phyloP scores from a whole-genome alignment of 2,113 vertebrate species.

The Ailuropoda melanoleuca region DNA sequence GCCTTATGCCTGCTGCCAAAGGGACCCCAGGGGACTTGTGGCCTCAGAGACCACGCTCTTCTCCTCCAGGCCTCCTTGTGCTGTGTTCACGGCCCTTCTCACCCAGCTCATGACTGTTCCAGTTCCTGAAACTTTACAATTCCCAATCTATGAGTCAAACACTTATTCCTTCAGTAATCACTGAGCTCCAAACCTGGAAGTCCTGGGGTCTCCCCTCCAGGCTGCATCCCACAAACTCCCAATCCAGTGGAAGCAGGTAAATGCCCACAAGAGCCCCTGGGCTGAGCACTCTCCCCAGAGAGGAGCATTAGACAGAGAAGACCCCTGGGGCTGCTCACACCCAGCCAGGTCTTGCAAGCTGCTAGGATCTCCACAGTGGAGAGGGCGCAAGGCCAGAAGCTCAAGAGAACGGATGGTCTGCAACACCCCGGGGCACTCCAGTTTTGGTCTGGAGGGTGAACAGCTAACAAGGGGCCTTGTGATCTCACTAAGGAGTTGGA shows the following conservation, averaged over 20 bases:
- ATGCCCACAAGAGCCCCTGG: neutral
- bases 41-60: neutral
- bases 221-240: neutral
- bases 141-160: neutral
- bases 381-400: fast-evolving
- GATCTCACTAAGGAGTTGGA: fast-evolving
- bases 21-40: too few relatives aligned
- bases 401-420: neutral
- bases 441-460: neutral
- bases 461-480: fast-evolving
- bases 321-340: neutral
- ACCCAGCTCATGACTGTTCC: neutral
- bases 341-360: neutral
- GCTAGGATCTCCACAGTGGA: fast-evolving
- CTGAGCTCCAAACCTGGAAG: too few relatives aligned
- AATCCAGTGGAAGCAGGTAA: neutral
- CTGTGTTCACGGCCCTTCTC: too few relatives aligned
- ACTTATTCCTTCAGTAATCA: neutral
- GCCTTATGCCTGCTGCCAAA: neutral
- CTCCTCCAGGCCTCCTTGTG: neutral
- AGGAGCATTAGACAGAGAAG: neutral
- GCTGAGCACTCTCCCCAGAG: neutral
- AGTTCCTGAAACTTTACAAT: neutral
- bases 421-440: fast-evolving
- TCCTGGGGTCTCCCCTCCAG: neutral